phyloP scores from a whole-genome alignment of 1,140 invertebrate species.

The Ephestia elutella region DNA sequence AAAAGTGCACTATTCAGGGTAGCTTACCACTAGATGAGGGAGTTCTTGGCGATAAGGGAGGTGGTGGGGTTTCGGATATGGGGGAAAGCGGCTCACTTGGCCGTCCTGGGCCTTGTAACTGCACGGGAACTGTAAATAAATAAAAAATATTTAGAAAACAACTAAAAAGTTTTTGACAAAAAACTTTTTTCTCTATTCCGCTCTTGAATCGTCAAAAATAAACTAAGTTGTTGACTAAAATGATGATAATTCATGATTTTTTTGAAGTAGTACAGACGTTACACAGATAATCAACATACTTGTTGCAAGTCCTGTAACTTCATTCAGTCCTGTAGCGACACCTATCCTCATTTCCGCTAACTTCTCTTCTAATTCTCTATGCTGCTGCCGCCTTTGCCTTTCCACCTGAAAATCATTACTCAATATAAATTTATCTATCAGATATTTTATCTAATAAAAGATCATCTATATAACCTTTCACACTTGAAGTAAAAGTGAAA shows the following conservation, averaged over 20 bases:
- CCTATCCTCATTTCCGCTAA: constrained; percentile 75
- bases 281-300: constrained; percentile 33
- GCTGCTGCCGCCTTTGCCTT: constrained; percentile 70
- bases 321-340: constrained; percentile 57
- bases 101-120: constrained; percentile 61
- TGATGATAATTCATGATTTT: too few relatives aligned
- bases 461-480: constrained; percentile 11
- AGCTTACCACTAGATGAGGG: constrained; percentile 69
- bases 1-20: too few relatives aligned
- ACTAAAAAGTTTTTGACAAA: too few relatives aligned
- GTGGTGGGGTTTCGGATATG: constrained; percentile 80
- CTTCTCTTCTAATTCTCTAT: constrained; percentile 74
- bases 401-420: constrained; percentile 43
- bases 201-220: too few relatives aligned
- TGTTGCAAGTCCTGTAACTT: constrained; percentile 59
- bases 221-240: too few relatives aligned
- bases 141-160: background rate
- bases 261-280: too few relatives aligned
- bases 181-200: too few relatives aligned
- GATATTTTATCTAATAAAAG: background rate
- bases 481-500: background rate
- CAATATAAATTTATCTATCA: constrained; percentile 11
- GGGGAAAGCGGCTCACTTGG: constrained; percentile 63
- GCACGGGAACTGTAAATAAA: constrained; percentile 49
- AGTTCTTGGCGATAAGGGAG: constrained; percentile 76